Conservation (phyloP, 2,888 invertebrate genomes). For the Catocala sponsa region DNA sequence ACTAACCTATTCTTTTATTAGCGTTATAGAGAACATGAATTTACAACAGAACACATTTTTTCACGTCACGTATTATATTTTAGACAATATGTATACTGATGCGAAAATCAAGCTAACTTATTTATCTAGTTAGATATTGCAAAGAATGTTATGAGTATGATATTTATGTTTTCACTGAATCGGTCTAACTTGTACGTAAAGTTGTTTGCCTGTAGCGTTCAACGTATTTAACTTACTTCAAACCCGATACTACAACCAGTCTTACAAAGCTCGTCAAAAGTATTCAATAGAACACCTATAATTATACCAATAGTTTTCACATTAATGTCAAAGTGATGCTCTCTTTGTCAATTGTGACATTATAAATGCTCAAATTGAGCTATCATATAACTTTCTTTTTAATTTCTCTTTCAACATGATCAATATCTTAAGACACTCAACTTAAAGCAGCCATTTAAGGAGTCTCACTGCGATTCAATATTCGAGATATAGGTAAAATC, state of each 20-base stretch:
- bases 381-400: not conserved
- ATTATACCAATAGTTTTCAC: not conserved
- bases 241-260: constrained; percentile 4
- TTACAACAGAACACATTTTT: no score
- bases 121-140: no score
- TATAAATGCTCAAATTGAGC: not conserved
- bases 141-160: no score
- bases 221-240: constrained; percentile 1
- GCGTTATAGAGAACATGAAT: no score
- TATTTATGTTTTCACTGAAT: no score
- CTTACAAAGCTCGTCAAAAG: constrained; percentile 6
- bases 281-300: constrained; percentile 17
- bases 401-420: not conserved
- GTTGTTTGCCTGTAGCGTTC: constrained; percentile 3
- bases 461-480: not conserved
- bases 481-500: constrained; percentile 9
- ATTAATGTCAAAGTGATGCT: constrained; percentile 9
- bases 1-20: no score
- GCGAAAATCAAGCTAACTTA: no score
- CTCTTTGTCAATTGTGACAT: not conserved
- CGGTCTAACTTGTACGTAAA: no score
- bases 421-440: not conserved
- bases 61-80: no score
- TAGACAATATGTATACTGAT: no score
- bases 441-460: constrained; percentile 11